Conservation (phyloP, 2,888 invertebrate species). For the Eulithis testata region DNA sequence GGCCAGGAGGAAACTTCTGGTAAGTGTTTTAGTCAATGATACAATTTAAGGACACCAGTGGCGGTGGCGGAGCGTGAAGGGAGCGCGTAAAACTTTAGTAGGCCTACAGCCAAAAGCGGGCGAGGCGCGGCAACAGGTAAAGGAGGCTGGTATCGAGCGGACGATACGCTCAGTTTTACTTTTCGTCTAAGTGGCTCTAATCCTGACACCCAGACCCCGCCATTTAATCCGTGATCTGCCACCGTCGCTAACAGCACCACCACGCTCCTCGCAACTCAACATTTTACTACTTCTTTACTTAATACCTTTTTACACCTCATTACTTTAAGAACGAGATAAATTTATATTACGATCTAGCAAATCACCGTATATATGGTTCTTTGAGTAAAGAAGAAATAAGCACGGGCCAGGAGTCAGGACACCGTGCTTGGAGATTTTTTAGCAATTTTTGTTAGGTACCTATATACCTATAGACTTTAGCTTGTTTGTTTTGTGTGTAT, state of each 20-base stretch:
- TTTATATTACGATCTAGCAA: constrained; percentile 5
- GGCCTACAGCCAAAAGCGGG: constrained; percentile 49
- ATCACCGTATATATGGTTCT: not conserved
- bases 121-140: constrained; percentile 76
- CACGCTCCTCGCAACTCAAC: constrained; percentile 17
- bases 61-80: constrained; percentile 44
- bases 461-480: too few species aligned
- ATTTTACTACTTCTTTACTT: constrained; percentile 29
- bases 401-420: not conserved
- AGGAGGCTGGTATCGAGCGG: constrained; percentile 66
- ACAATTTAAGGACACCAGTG: constrained; percentile 40
- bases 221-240: constrained; percentile 59
- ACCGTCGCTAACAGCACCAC: constrained; percentile 17
- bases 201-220: constrained; percentile 62
- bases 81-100: constrained; percentile 71
- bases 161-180: constrained; percentile 64
- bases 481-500: too few species aligned
- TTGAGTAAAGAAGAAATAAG: constrained; percentile 1
- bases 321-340: constrained; percentile 16
- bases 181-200: constrained; percentile 62
- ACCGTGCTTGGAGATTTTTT: too few species aligned
- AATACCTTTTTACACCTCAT: constrained; percentile 37
- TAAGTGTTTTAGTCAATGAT: constrained; percentile 54
- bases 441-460: too few species aligned
- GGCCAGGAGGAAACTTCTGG: constrained; percentile 54